Evolutionary conservation across 2,113 vertebrate genomes (phyloP).

Genomic region (Tamias sibiricus): DNA sequence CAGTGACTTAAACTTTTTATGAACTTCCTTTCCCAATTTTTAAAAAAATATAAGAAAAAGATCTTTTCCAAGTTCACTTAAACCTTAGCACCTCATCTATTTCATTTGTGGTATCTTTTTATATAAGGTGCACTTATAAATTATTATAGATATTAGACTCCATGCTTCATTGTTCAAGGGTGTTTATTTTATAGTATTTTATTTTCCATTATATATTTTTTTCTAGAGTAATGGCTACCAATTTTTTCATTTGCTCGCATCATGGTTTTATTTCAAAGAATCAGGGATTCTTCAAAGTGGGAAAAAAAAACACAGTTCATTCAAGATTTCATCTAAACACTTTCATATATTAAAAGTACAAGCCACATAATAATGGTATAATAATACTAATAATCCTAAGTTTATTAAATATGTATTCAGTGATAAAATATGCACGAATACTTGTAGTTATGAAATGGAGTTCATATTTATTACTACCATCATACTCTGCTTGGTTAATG

Average conservation of each 20-base stretch:
- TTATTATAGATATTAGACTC: constrained; percentile 37
- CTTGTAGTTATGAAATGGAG: neutral
- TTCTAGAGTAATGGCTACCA: neutral
- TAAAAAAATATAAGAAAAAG: constrained; percentile 70
- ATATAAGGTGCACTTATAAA: neutral
- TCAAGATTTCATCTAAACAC: neutral
- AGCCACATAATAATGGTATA: neutral
- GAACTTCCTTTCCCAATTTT: constrained; percentile 40
- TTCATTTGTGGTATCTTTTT: constrained; percentile 29
- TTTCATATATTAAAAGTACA: neutral
- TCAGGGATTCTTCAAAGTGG: neutral
- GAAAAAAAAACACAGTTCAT: neutral
- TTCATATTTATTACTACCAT: neutral
- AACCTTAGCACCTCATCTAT: constrained; percentile 42
- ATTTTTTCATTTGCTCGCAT: neutral
- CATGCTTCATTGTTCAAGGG: constrained; percentile 51
- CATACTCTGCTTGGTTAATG: neutral
- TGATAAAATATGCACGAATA: neutral
- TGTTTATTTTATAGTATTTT: constrained; percentile 53
- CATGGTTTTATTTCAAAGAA: neutral
- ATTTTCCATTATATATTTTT: neutral
- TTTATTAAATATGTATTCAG: neutral
- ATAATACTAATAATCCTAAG: neutral
- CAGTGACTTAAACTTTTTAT: constrained; percentile 19
- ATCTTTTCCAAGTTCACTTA: constrained; percentile 15